Evolutionary conservation across 2,888 invertebrate genomes (phyloP), one percentile per base, ranked within the genome.

Genomic region (Papilio elwesi): DNA sequence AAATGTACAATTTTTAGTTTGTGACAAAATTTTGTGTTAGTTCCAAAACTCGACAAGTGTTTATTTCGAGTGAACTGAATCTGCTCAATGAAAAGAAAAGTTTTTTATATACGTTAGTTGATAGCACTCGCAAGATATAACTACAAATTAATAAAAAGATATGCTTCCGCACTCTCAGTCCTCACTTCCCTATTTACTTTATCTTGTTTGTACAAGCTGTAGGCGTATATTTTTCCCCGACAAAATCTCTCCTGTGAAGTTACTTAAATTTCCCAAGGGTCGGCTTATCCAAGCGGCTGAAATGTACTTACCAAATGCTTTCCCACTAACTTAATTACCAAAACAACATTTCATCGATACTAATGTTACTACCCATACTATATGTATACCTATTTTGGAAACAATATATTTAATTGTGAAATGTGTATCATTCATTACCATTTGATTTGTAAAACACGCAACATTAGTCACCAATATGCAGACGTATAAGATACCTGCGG

Each of bases 261-360:
- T 57, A 65, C 70, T 70, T 70, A 70, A 70, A 70, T 70, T 70
- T 70, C 70, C 70, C 70, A 49, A 49, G 65, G 70, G 65, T 57
- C 55, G 53, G 47, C 55, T 70, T 38, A 70, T 70, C 53, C 64
- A 64, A 70, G 64, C 48, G 70, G 52, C 49, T 62, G 51, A 62
- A 51, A 51, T 69, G 52, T 52, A 51, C 51, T 15, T 43, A 63
- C 59, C 52, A 52, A 63, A 69, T 59, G 69, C 11, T 38, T 62
- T 26, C 43, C 26, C 43, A 43, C 49, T 69, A 15, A 62, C 51
- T 59, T 36, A 68, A 59, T 68, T 59, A 59, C 15, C 38, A 62
- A 68, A 38, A 49, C 36, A 36, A 49, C 59, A 59, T 59, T 59
- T 59, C 59, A 43, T 59, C 26, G 38, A 43, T 43, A 43, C 11